phyloP scores from a whole-genome alignment of 2,888 invertebrate genomes.

The Muschampia plurimacula region DNA sequence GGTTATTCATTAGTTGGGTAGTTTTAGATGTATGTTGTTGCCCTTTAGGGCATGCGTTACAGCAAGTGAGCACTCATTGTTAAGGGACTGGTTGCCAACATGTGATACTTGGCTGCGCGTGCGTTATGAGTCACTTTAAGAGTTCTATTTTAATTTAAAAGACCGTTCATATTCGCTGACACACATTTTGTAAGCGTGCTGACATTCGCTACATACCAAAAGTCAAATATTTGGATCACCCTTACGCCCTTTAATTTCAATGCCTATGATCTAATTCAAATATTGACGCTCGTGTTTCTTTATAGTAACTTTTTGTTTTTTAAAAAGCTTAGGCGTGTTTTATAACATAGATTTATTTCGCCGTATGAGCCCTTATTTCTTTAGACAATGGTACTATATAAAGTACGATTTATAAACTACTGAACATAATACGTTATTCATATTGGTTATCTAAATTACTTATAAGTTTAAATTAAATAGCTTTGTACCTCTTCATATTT shows the following conservation, averaged over 20 bases:
- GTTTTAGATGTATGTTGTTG: slow-evolving; percentile 65
- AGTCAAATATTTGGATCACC: slow-evolving; percentile 27
- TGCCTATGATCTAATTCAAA: slow-evolving; percentile 11
- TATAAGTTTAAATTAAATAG: no score
- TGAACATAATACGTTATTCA: no score
- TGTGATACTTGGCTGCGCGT: slow-evolving; percentile 71
- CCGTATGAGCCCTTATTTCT: no score
- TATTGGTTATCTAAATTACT: no score
- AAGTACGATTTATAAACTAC: no score
- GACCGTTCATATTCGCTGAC: slow-evolving; percentile 32
- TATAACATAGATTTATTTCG: no score
- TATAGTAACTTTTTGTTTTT: background rate
- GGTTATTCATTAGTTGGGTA: slow-evolving; percentile 56
- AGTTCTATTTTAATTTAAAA: slow-evolving; percentile 49
- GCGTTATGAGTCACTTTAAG: slow-evolving; percentile 60
- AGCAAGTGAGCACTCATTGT: slow-evolving; percentile 64
- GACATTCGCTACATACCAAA: slow-evolving; percentile 24
- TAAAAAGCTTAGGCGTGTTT: background rate
- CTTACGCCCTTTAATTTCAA: slow-evolving; percentile 14
- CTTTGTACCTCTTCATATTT: no score
- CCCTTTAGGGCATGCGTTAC: slow-evolving; percentile 59
- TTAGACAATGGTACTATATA: no score
- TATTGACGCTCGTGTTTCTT: background rate
- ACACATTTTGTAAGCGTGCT: slow-evolving; percentile 22
- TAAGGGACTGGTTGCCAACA: slow-evolving; percentile 64